Percentiles rank a stretch among this genome's conserved stretches.
These are phyloP conservation scores for Drosophila fuyamai DNA, from an alignment of 1,140 invertebrate species.

Conservation along the genomic window DNA sequence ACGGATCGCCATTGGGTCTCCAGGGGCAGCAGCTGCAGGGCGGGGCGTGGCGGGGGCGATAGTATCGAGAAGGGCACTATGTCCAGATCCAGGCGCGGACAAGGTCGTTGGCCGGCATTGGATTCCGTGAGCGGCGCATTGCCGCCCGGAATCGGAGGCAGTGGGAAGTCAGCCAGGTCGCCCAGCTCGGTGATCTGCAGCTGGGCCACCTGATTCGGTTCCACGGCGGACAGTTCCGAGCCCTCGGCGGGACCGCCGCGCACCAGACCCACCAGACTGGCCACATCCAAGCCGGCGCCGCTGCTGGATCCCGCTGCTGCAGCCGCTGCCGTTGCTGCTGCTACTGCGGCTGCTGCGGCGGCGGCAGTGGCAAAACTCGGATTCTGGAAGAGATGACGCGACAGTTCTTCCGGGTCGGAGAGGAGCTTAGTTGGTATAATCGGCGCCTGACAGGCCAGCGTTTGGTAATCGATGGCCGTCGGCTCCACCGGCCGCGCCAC, in stretches of 20 bases:
- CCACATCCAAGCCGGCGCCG: slow-evolving; percentile 42
- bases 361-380: slow-evolving; percentile 74
- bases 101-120: slow-evolving; percentile 32
- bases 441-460: slow-evolving; percentile 88
- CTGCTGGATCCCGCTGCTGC: slow-evolving; percentile 11
- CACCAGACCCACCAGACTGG: slow-evolving; percentile 65
- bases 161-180: slow-evolving; percentile 76
- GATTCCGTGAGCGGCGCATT: slow-evolving; percentile 8
- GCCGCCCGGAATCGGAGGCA: slow-evolving; percentile 76
- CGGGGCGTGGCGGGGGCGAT: slow-evolving; percentile 72
- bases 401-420: slow-evolving; percentile 92
- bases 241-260: slow-evolving; percentile 68
- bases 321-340: slow-evolving; percentile 42
- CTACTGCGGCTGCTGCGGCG: slow-evolving; percentile 53
- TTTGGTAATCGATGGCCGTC: slow-evolving; percentile 87
- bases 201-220: slow-evolving; percentile 3
- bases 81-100: slow-evolving; percentile 66
- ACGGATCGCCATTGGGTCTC: slow-evolving; percentile 54
- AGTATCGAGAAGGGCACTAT: slow-evolving; percentile 82
- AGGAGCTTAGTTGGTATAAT: slow-evolving; percentile 93
- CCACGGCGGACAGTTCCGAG: slow-evolving; percentile 53
- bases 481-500: slow-evolving; percentile 95
- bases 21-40: slow-evolving; percentile 65
- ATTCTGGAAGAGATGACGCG: slow-evolving; percentile 90
- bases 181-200: slow-evolving; percentile 18